phyloP scores from a whole-genome alignment of 2,888 invertebrate species.

The Andrena hattorfiana region DNA sequence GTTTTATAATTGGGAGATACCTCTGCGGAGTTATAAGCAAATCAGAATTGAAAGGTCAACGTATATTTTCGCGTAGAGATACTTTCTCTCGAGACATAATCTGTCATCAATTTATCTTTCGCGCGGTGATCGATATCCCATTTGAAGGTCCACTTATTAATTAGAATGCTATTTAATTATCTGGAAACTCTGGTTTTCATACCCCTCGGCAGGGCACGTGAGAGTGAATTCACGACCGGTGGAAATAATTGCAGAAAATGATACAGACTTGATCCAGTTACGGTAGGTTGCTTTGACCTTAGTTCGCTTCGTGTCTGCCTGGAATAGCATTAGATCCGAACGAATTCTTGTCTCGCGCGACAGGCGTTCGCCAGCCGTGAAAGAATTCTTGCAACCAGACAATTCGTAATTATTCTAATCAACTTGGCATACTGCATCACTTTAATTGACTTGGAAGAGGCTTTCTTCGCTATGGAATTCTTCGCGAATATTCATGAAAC shows the following conservation, averaged over 20 bases:
- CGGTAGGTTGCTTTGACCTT: conserved; percentile 49
- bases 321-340: conserved; percentile 17
- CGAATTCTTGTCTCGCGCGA: conserved; percentile 16
- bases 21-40: not conserved
- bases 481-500: not conserved
- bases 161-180: conserved; percentile 38
- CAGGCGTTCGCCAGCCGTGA: not conserved
- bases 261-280: conserved; percentile 43
- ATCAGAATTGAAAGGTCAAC: not conserved
- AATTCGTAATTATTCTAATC: conserved; percentile 4
- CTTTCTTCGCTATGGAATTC: not conserved
- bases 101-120: not conserved
- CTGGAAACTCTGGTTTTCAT: conserved; percentile 10
- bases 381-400: not conserved
- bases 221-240: conserved; percentile 38
- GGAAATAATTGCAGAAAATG: conserved; percentile 52
- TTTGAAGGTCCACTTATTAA: conserved; percentile 35
- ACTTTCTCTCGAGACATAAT: conserved; percentile 17
- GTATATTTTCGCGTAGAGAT: not conserved
- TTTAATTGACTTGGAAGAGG: not conserved
- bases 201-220: conserved; percentile 10
- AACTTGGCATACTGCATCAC: not conserved
- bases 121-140: not conserved
- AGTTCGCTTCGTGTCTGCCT: conserved; percentile 12
- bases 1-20: not conserved